Percentiles rank a stretch among this genome's conserved stretches.
Conservation (phyloP, 1,140 invertebrate genomes). For the Linepithema humile region DNA sequence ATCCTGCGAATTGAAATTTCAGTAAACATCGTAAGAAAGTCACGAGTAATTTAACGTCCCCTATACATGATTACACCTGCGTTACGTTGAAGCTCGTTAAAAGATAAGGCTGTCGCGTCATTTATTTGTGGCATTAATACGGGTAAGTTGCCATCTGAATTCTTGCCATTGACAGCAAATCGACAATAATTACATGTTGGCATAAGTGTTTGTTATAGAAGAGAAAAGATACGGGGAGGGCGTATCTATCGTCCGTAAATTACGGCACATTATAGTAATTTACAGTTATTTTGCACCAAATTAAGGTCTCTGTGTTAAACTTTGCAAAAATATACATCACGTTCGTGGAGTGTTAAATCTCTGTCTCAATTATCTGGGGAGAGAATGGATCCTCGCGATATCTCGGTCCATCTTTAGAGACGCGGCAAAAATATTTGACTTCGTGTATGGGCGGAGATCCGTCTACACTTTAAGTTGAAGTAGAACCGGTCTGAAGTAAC, state of each 20-base stretch:
- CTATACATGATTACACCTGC: constrained; percentile 23
- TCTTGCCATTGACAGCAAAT: constrained; percentile 14
- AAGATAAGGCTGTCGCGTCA: constrained; percentile 3
- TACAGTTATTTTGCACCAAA: not conserved
- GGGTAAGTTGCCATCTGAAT: constrained; percentile 6
- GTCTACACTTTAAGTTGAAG: constrained; percentile 56
- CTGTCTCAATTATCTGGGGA: not conserved
- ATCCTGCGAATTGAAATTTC: not conserved
- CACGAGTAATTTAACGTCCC: constrained; percentile 32
- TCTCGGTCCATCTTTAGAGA: constrained; percentile 6
- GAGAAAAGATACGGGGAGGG: not conserved
- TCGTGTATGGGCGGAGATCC: constrained; percentile 48
- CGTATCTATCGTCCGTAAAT: not conserved
- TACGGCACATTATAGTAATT: not conserved
- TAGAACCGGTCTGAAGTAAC: constrained; percentile 57
- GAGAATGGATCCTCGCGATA: not conserved
- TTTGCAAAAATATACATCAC: not conserved
- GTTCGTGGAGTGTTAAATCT: constrained; percentile 11
- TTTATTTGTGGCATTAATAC: constrained; percentile 22
- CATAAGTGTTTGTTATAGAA: not conserved
- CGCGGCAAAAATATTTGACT: constrained; percentile 52
- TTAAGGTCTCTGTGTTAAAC: not conserved
- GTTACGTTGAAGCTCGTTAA: constrained; percentile 32
- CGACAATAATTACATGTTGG: constrained; percentile 29
- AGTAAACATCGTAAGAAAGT: not conserved